phyloP scores from a whole-genome alignment of 2,113 vertebrate species.

The Lanius collurio region DNA sequence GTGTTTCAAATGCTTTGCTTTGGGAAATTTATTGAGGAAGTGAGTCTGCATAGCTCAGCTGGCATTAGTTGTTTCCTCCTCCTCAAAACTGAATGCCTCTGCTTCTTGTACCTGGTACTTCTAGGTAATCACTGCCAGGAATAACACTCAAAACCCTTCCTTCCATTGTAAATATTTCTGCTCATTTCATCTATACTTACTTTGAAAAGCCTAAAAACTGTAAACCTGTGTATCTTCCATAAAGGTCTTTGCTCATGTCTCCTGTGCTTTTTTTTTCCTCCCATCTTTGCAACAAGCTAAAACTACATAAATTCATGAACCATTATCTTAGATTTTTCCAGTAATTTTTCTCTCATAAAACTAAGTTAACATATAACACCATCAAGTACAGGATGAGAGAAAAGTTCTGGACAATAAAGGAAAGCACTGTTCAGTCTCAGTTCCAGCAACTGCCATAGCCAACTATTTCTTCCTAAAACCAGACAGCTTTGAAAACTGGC shows the following conservation, averaged over 20 bases:
- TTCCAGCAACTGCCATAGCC: background rate
- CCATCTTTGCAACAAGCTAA: background rate
- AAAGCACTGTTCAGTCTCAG: background rate
- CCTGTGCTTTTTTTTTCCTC: background rate
- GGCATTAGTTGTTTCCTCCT: background rate
- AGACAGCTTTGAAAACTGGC: background rate
- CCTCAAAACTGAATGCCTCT: background rate
- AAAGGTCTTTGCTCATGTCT: background rate
- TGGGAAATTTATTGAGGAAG: background rate
- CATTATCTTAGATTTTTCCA: background rate
- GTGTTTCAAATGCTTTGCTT: background rate
- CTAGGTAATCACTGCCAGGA: background rate
- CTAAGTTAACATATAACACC: conserved; percentile 42
- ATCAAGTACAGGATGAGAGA: background rate
- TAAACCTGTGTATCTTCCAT: background rate
- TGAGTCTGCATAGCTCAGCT: background rate
- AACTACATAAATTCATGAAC: background rate
- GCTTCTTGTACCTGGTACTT: background rate
- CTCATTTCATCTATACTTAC: background rate
- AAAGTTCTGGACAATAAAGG: background rate
- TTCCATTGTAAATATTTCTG: background rate
- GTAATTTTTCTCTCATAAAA: conserved; percentile 9
- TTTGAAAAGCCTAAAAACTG: background rate
- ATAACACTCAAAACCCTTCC: background rate
- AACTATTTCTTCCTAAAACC: background rate